Evolutionary conservation across 2,113 vertebrate species (phyloP), one percentile per base, ranked within the genome.

Genomic region (Jacana jacana): DNA sequence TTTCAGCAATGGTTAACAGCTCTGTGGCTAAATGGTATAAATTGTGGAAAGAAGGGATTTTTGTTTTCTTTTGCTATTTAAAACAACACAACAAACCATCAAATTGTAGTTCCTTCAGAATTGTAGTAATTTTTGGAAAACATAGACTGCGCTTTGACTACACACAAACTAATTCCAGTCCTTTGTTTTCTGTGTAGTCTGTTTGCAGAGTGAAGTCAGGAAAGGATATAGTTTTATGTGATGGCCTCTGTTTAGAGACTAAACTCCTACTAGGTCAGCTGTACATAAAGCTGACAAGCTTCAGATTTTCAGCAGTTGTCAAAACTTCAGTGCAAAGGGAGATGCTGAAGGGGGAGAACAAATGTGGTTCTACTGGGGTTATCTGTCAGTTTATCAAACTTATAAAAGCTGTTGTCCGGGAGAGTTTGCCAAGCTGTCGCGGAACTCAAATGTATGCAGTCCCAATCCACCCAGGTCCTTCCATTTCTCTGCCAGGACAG

Each of bases 1-100:
- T 95, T 72, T 91, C 64, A 83, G 88, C 88, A 96, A 91, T 93
- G 78, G 92, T 65, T 80, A 85, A 87, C 76, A 64, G 80, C 84
- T 72, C 71, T 75, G 33, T 86, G 61, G 48, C 44, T 86, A 95
- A 91, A 88, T 51, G 73, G 42, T 51, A 27, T 7, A 60, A 52
- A 35, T 86, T 92, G 70, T 44, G 64, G 69, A 42, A 81, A 57
- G 33, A 35, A 78, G 73, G 25, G 13, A 15, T 8, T 55, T 80
- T 27, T 65, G 79, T 89, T 92, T 88, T 76, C 83, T 55, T 75
- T 81, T 46, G 69, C 61, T 95, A 93, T 94, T 86, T 92, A 85
- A 77, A 89, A 79, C 49, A 73, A 18, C 58, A 30, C 51, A 91
- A 57, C 81, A 89, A 73, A 46, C 71, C 84, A 71, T 58, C 61